phyloP scores from a whole-genome alignment of 2,797 vertebrate species.

The Dermochelys coriacea region DNA sequence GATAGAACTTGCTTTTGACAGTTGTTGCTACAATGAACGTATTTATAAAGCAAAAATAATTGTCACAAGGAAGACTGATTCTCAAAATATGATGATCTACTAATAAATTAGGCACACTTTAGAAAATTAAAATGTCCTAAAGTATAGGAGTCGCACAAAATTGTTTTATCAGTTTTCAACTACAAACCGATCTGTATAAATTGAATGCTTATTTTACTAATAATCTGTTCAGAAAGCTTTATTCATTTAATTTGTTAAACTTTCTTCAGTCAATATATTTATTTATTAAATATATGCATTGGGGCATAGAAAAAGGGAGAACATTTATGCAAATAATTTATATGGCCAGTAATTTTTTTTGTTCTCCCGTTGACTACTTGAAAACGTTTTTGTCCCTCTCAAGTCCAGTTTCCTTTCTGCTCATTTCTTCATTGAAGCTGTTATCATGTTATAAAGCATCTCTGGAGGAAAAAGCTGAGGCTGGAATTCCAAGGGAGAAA shows the following conservation, averaged over 20 bases:
- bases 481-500: neutral
- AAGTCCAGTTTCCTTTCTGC: neutral
- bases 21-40: neutral
- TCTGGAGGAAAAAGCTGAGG: neutral
- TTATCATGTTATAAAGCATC: neutral
- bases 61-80: slow-evolving; percentile 5
- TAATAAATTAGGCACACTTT: neutral
- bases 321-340: neutral
- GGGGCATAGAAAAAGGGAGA: neutral
- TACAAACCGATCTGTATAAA: neutral
- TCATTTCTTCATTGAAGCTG: neutral
- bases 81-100: neutral
- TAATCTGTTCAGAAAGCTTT: neutral
- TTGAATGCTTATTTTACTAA: neutral
- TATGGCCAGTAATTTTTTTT: neutral
- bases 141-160: neutral
- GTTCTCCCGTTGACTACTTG: neutral
- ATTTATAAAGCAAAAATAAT: neutral
- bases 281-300: neutral
- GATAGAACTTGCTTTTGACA: neutral
- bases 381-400: neutral
- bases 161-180: neutral
- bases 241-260: neutral
- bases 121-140: neutral
- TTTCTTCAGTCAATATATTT: neutral